Base-by-base conservation (phyloP, 2,113 vertebrate species). In the Pagrus major region DNA sequence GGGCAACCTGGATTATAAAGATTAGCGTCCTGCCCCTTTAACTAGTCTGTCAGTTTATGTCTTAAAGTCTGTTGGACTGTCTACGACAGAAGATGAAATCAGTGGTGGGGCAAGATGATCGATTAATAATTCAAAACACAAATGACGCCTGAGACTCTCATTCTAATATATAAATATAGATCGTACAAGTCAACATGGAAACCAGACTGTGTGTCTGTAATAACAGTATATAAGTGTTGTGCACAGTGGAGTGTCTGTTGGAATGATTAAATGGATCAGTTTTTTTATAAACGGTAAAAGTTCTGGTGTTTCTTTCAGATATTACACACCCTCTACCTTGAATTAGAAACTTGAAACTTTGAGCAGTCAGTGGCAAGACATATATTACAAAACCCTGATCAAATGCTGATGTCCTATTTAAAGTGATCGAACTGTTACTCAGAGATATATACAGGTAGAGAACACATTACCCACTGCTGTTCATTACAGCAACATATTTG, bases 221-320 rank as follows among this genome's bases (percentile, higher is more conserved):
- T 68, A 68, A 82, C 47, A 61, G 39, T 81, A 80, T 78, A 55
- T 79, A 65, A 71, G 69, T 88, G 77, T 85, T 79, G 77, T 88
- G 47, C 72, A 78, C 71, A 47, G 63, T 88, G 65, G 51, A 61
- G 21, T 46, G 55, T 86, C 64, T 78, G 74, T 60, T 52, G 37
- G 80, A 84, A 47, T 80, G 15, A 92, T 92, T 86, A 90, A 93
- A 89, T 61, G 12, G 35, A 69, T 80, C n/a, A 78, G 58, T 76
- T 49, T 86, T 91, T 93, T 89, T 86, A 74, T 83, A 76, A 82
- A 68, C 42, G 20, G 29, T 64, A 66, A 61, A 68, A 5, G 33
- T 59, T 66, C 6, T 49, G 18, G 21, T 44, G 25, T 49, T 80
- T 61, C 11, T 59, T 47, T 21, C 54, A 23, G 39, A 39, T 15